A percentile compares a stretch with the other conserved stretches of the same genome.
phyloP scores from a whole-genome alignment of 2,113 vertebrate genomes.

The Thamnaconus septentrionalis region DNA sequence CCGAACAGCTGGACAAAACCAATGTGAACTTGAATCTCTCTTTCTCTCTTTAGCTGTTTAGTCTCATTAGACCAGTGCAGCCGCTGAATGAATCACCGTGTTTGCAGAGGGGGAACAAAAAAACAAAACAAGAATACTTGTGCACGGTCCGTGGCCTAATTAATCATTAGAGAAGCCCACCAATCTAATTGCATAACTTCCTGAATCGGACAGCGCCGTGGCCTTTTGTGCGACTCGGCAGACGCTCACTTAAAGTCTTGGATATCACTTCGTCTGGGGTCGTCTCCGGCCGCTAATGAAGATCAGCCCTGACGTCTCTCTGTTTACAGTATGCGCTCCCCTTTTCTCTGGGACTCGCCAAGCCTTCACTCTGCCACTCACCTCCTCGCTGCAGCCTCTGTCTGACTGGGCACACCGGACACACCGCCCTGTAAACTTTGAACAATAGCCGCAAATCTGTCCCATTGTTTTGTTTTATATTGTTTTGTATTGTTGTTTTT shows the following conservation, averaged over 20 bases:
- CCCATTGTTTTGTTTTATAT: conserved; percentile 25
- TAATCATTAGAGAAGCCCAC: conserved; percentile 30
- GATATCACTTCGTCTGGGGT: conserved; percentile 28
- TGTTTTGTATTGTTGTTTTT: too few species aligned
- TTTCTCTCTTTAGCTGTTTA: background rate
- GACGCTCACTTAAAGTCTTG: conserved; percentile 39
- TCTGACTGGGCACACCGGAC: conserved; percentile 21
- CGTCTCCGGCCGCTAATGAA: conserved; percentile 18
- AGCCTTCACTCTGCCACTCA: conserved; percentile 32
- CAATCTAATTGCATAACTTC: conserved; percentile 28
- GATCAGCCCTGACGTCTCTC: conserved; percentile 36
- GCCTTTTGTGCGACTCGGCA: conserved; percentile 24
- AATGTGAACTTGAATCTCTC: background rate
- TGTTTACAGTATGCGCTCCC: conserved; percentile 47
- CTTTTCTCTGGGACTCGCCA: conserved; percentile 23
- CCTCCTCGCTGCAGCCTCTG: conserved; percentile 20
- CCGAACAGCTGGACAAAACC: background rate
- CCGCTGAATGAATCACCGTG: background rate
- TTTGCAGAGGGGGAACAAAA: too few species aligned
- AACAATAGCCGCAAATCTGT: conserved; percentile 56
- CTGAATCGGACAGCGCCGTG: conserved; percentile 7
- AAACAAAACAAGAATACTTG: background rate
- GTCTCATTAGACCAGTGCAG: conserved; percentile 43
- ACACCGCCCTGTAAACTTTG: conserved; percentile 54
- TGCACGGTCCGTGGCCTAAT: conserved; percentile 35